Percentiles rank a stretch among this genome's conserved stretches.
These are phyloP conservation scores for Gerosis bhagava DNA, from an alignment of 2,888 invertebrate species.

Conservation along the genomic window DNA sequence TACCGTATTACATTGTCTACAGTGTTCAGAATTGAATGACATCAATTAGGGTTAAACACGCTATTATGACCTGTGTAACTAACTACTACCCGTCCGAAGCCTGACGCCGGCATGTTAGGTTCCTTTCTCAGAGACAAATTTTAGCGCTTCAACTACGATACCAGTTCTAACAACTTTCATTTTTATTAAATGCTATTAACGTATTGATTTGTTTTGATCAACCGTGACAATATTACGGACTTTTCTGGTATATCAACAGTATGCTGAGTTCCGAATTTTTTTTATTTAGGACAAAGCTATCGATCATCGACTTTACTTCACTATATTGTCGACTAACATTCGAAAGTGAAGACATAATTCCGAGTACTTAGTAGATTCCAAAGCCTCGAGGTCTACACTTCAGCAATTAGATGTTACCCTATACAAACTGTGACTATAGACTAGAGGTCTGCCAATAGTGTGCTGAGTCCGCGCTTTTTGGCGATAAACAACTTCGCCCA, in stretches of 20 bases:
- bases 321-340: too few species aligned
- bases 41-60: neutral
- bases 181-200: constrained; percentile 38
- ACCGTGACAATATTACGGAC: constrained; percentile 5
- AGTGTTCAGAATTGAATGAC: constrained; percentile 8
- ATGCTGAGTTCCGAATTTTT: too few species aligned
- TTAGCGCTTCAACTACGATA: constrained; percentile 55
- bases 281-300: too few species aligned
- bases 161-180: constrained; percentile 51
- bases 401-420: too few species aligned
- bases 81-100: neutral
- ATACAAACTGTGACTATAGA: too few species aligned
- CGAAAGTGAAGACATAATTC: too few species aligned
- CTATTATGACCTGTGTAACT: constrained; percentile 26
- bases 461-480: too few species aligned
- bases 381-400: too few species aligned
- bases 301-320: too few species aligned
- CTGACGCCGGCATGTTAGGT: constrained; percentile 34
- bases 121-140: constrained; percentile 56
- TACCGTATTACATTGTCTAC: neutral
- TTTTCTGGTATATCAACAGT: constrained; percentile 2
- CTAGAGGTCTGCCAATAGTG: too few species aligned
- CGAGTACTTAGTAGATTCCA: too few species aligned
- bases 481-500: too few species aligned
- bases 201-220: constrained; percentile 21